Evolutionary conservation across 2,797 vertebrate species (phyloP).

Genomic region (Staurois parvus): DNA sequence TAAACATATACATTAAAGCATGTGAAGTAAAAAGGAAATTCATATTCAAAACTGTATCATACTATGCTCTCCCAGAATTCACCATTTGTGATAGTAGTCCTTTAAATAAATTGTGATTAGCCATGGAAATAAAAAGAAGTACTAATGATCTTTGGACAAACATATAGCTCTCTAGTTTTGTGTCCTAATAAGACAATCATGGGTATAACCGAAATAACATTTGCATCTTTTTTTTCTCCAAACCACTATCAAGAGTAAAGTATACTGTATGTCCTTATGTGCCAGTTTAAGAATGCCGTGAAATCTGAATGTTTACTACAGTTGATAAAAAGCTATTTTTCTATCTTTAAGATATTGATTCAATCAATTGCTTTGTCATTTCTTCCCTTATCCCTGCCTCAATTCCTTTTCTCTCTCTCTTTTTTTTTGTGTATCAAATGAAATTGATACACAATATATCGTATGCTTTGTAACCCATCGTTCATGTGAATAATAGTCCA

Average conservation of each 20-base stretch:
- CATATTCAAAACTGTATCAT: too few relatives aligned
- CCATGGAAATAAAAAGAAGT: background rate
- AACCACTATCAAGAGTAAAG: slow-evolving; percentile 2
- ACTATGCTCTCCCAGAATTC: too few relatives aligned
- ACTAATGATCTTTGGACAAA: background rate
- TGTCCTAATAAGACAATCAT: background rate
- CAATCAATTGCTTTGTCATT: background rate
- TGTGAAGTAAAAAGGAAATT: too few relatives aligned
- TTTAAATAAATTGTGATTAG: too few relatives aligned
- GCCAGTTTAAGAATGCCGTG: slow-evolving; percentile 31
- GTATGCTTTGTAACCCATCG: too few relatives aligned
- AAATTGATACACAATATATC: too few relatives aligned
- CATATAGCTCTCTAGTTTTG: slow-evolving; percentile 11
- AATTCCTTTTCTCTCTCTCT: too few relatives aligned
- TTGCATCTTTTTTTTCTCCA: slow-evolving; percentile 38
- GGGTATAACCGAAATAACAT: slow-evolving; percentile 25
- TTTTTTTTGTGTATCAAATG: too few relatives aligned
- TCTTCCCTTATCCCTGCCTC: too few relatives aligned
- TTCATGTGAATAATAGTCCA: too few relatives aligned
- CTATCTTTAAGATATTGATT: slow-evolving; percentile 47
- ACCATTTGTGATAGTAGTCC: too few relatives aligned
- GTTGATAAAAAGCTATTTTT: slow-evolving; percentile 46
- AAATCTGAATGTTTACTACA: slow-evolving; percentile 45
- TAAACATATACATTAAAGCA: too few relatives aligned
- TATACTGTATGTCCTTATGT: slow-evolving; percentile 19